Conservation (phyloP, 2,888 invertebrate genomes). For the Anthophora plumipes region DNA sequence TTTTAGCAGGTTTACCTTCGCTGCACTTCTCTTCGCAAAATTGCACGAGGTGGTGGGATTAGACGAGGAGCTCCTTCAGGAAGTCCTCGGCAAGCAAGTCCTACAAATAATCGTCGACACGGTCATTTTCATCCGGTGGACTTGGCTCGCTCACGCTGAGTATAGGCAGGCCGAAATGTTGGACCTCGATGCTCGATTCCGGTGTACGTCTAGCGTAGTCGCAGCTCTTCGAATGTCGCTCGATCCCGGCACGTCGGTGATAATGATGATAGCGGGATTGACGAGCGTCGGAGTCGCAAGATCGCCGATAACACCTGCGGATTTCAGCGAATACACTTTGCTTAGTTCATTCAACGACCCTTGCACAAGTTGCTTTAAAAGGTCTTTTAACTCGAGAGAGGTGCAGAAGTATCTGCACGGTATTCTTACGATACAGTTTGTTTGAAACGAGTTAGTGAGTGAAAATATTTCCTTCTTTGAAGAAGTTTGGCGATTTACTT, state of each 20-base stretch:
- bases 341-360: constrained; percentile 2
- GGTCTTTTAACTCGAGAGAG: neutral
- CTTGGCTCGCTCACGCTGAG: constrained; percentile 93
- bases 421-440: no score
- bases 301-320: constrained; percentile 77
- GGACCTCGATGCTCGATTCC: constrained; percentile 81
- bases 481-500: no score
- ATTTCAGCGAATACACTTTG: constrained; percentile 36
- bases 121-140: constrained; percentile 89
- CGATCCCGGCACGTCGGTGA: constrained; percentile 85
- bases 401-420: no score
- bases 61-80: constrained; percentile 83
- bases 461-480: no score
- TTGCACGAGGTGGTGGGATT: constrained; percentile 31
- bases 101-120: constrained; percentile 88
- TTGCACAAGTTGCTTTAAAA: no score
- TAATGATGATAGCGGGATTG: constrained; percentile 75
- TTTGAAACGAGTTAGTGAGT: no score
- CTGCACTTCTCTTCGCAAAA: no score
- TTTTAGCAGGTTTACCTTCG: no score
- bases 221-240: constrained; percentile 86
- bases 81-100: constrained; percentile 83
- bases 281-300: constrained; percentile 76
- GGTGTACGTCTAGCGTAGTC: constrained; percentile 81
- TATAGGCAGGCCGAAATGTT: constrained; percentile 90